Base-by-base conservation (phyloP, 2,113 vertebrate species). In the Erythrocercus mccallii region DNA sequence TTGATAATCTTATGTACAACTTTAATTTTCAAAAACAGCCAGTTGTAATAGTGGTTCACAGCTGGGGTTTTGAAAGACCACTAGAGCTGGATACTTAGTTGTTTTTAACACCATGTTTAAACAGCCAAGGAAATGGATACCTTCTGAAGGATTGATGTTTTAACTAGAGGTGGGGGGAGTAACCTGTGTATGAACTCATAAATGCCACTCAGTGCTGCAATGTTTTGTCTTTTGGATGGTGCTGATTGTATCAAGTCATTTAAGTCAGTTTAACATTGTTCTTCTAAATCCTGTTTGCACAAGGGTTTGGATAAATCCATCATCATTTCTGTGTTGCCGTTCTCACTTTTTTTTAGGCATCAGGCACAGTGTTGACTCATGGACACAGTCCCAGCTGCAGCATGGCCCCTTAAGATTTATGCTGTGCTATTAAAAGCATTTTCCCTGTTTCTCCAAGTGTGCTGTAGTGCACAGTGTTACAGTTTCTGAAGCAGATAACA, bases 371-470 rank as follows among this genome's bases (percentile, higher is more conserved):
- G 33, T 62, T 92, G 78, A 40, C 38, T 88, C 4, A 1, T 23
- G 30, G 50, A 15, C 16, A 16, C 27, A 83, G 58, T 47, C 37
- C 40, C 25, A 73, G 60, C 30, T 3, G 6, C 10, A 21, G 33
- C 27, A 4, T 40, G 56, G 54, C 69, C 71, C 69, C 68, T 42
- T 50, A 11, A 82, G 65, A n/a, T 74, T 91, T 80, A 31, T 57
- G 18, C 38, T 90, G 81, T 72, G 22, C 79, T 92, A 47, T 93
- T 73, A 92, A 90, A 95, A 94, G 44, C 40, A 6, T 88, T 80
- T 85, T 90, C 56, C 48, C 33, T 69, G 35, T 12, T 72, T 90
- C 62, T 90, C 23, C 69, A 57, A 57, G 76, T 5, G 1, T 50
- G 25, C 18, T 92, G 31, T 64, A 83, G 64, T 15, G 7, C 85